Percentiles rank a stretch among this genome's conserved stretches.
Evolutionary conservation across 1,140 invertebrate species (phyloP).

Genomic region (Mycetomoellerius zeteki): DNA sequence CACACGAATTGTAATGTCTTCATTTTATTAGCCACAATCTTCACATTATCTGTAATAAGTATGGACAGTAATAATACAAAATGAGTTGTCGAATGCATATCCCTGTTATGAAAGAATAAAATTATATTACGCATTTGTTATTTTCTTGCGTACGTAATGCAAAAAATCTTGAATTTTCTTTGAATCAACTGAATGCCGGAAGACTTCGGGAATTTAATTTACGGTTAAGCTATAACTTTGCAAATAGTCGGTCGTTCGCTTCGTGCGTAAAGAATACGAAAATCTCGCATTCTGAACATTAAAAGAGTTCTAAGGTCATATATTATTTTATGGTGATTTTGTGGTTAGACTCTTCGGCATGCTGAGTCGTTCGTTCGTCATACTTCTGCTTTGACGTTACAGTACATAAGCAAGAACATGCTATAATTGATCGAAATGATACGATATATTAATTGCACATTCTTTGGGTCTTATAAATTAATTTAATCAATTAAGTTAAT

Average conservation of each 20-base stretch:
- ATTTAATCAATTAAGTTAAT: not conserved
- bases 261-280: slow-evolving; percentile 23
- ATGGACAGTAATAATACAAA: not conserved
- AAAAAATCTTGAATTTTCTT: not conserved
- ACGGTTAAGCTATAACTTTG: slow-evolving; percentile 24
- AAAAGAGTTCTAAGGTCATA: slow-evolving; percentile 42
- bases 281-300: slow-evolving; percentile 65
- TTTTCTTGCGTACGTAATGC: not conserved
- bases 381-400: slow-evolving; percentile 63
- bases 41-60: slow-evolving; percentile 33
- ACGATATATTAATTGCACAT: slow-evolving; percentile 56
- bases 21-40: not conserved
- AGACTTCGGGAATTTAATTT: slow-evolving; percentile 44
- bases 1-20: not conserved
- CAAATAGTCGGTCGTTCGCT: slow-evolving; percentile 40
- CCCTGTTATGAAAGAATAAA: not conserved
- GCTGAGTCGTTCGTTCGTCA: slow-evolving; percentile 50
- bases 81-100: not conserved
- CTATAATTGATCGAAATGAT: slow-evolving; percentile 37
- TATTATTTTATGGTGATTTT: slow-evolving; percentile 71
- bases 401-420: slow-evolving; percentile 10
- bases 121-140: not conserved
- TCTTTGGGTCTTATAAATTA: not conserved
- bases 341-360: slow-evolving; percentile 52
- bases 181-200: slow-evolving; percentile 9